A percentile compares a stretch with the other conserved stretches of the same genome.
These are phyloP conservation scores for Sebastolobus altivelis DNA, from an alignment of 2,797 vertebrate species.

Conservation along the genomic window DNA sequence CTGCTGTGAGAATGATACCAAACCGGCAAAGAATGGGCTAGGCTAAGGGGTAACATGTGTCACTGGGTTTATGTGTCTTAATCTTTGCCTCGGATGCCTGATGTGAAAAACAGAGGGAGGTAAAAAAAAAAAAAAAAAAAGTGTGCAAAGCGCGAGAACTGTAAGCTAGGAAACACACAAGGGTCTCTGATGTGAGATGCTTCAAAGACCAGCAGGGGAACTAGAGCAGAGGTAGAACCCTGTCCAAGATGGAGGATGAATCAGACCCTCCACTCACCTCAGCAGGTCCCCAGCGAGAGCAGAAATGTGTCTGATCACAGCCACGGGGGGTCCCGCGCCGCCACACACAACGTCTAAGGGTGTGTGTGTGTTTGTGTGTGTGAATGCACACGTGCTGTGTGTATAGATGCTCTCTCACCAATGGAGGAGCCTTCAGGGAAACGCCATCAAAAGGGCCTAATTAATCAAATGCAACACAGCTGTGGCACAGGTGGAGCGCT, in stretches of 20 bases:
- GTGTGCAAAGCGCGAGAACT: slow-evolving; percentile 23
- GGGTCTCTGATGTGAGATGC: slow-evolving; percentile 54
- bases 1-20: slow-evolving; percentile 18
- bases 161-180: slow-evolving; percentile 28
- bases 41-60: slow-evolving; percentile 20
- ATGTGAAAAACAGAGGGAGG: slow-evolving; percentile 11
- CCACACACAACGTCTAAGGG: neutral
- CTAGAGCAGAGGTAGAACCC: slow-evolving; percentile 29
- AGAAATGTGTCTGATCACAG: slow-evolving; percentile 57
- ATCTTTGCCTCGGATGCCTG: slow-evolving; percentile 41
- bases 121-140: neutral
- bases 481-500: slow-evolving; percentile 32
- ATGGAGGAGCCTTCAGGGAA: slow-evolving; percentile 40
- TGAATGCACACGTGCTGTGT: slow-evolving; percentile 19
- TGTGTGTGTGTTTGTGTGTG: neutral
- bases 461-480: slow-evolving; percentile 63
- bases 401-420: slow-evolving; percentile 12
- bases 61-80: slow-evolving; percentile 29
- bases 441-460: slow-evolving; percentile 54
- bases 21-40: slow-evolving; percentile 32
- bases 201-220: slow-evolving; percentile 61
- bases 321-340: slow-evolving; percentile 32
- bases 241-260: slow-evolving; percentile 51
- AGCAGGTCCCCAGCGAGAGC: slow-evolving; percentile 33
- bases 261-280: slow-evolving; percentile 52